A percentile compares a stretch with the other conserved stretches of the same genome.
Evolutionary conservation across 30 jellyfish, hydroid and myxozoan species (phyloP).

Genomic region (Morbakka virulenta): DNA sequence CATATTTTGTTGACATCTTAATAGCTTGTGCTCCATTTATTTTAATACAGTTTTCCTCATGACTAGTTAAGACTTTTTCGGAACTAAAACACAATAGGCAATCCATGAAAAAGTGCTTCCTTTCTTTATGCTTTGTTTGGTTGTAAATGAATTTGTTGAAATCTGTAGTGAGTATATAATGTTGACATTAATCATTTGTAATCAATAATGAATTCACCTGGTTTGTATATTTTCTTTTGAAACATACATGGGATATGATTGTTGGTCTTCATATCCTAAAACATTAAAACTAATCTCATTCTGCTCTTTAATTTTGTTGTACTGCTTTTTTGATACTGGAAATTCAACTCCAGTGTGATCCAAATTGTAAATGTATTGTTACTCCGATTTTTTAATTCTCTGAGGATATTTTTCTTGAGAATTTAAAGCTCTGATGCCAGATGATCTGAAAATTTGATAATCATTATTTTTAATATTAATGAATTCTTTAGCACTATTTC

Average conservation of each 20-base stretch:
- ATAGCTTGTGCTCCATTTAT: too few relatives aligned
- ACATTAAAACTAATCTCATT: constrained; percentile 34
- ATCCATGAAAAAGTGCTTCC: constrained; percentile 42
- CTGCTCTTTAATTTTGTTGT: constrained; percentile 9
- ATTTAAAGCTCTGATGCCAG: too few relatives aligned
- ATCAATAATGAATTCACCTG: too few relatives aligned
- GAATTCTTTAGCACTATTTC: constrained; percentile 15
- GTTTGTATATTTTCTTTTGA: too few relatives aligned
- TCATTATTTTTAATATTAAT: constrained; percentile 23
- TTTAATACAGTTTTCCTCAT: constrained; percentile 19
- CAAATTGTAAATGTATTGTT: constrained; percentile 9
- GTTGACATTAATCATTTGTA: constrained; percentile 26
- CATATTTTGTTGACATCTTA: constrained; percentile 22
- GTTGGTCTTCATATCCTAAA: constrained; percentile 28
- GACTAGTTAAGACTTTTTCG: constrained; percentile 12
- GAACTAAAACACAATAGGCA: constrained; percentile 30
- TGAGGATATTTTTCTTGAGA: too few relatives aligned
- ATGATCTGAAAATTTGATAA: too few relatives aligned
- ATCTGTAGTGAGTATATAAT: constrained; percentile 18
- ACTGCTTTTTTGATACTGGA: constrained; percentile 27
- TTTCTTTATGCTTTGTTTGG: constrained; percentile 30
- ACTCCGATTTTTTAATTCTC: constrained; percentile 29
- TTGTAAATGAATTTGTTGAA: constrained; percentile 2
- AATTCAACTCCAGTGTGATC: constrained; percentile 41
- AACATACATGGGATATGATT: constrained; percentile 27